phyloP scores from a whole-genome alignment of 2,888 invertebrate genomes.

The Petrolisthes cinctipes region DNA sequence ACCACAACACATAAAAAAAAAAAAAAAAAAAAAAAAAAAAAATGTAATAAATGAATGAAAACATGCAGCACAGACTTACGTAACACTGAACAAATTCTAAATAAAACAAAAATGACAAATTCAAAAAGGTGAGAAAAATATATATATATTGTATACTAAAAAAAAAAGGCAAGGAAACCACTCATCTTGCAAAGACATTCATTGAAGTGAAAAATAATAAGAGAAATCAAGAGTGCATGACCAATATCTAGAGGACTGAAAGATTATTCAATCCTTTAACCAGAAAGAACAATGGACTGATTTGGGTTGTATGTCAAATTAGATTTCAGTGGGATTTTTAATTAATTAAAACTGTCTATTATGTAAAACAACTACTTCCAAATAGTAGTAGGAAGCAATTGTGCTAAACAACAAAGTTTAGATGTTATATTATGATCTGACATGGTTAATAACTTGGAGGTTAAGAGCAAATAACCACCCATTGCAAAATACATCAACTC shows the following conservation, averaged over 20 bases:
- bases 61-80: conserved; percentile 43
- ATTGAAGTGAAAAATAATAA: background rate
- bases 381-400: too few relatives aligned
- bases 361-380: too few relatives aligned
- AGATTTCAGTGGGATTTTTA: background rate
- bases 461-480: conserved; percentile 4
- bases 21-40: background rate
- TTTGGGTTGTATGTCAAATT: background rate
- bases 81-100: background rate
- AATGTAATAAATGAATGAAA: background rate
- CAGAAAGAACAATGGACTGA: conserved; percentile 17
- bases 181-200: conserved; percentile 3
- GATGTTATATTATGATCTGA: background rate
- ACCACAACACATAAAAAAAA: background rate
- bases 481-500: background rate
- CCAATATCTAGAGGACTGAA: background rate
- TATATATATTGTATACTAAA: background rate
- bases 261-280: background rate
- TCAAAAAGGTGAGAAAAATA: background rate
- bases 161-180: conserved; percentile 20
- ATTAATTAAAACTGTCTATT: background rate
- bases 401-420: too few relatives aligned
- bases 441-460: background rate
- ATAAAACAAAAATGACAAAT: conserved; percentile 13
- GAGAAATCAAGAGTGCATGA: background rate